These are phyloP conservation scores for Leptinotarsa juncta DNA, from an alignment of 2,888 invertebrate species.

Conservation along the genomic window DNA sequence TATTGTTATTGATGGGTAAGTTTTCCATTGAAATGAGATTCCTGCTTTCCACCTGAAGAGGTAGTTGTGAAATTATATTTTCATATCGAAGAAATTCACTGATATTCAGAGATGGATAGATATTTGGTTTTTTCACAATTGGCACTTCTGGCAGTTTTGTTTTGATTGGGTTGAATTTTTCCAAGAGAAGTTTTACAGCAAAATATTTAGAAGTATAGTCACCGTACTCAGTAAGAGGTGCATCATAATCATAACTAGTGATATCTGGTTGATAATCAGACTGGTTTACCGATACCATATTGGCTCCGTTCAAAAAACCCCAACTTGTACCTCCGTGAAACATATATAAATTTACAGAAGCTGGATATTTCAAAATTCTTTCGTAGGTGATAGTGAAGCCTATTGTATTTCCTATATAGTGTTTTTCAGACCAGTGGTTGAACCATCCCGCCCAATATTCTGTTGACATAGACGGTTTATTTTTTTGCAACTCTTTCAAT, in stretches of 20 bases:
- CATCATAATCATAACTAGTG: conserved; percentile 82
- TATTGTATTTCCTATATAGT: conserved; percentile 48
- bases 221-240: conserved; percentile 89
- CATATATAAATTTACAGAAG: conserved; percentile 89
- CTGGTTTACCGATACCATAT: conserved; percentile 44
- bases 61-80: conserved; percentile 29
- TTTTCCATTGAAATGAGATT: conserved; percentile 57
- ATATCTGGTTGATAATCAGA: conserved; percentile 55
- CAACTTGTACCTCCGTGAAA: conserved; percentile 92
- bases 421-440: conserved; percentile 68
- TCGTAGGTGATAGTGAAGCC: conserved; percentile 45
- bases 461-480: conserved; percentile 68
- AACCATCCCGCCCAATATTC: conserved; percentile 73
- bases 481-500: conserved; percentile 64
- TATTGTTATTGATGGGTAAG: conserved; percentile 61
- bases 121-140: neutral
- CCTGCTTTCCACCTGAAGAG: conserved; percentile 33
- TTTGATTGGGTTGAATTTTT: conserved; percentile 50
- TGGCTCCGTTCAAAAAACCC: conserved; percentile 71
- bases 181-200: conserved; percentile 70
- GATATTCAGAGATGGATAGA: conserved; percentile 29
- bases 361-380: conserved; percentile 58
- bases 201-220: conserved; percentile 84
- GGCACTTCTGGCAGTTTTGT: conserved; percentile 30
- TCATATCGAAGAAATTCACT: conserved; percentile 29